Base-by-base conservation (phyloP, 1,140 invertebrate species). In the Neoseiulus cucumeris region DNA sequence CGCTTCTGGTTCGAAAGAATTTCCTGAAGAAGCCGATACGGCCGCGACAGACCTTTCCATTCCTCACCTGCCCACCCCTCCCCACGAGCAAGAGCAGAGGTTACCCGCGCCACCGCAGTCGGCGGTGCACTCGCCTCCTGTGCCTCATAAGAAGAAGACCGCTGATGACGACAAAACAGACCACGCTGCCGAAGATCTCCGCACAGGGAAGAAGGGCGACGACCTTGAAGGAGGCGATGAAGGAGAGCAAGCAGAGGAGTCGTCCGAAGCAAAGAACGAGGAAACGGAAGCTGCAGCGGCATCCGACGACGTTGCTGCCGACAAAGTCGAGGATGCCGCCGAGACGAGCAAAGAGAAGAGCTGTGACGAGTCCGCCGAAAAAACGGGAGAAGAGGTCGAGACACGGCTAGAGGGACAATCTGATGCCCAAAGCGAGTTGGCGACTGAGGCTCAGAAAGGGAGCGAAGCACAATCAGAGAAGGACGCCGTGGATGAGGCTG, bases 381-480 rank as follows among this genome's bases (percentile, higher is more conserved):
- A 59, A 59, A 59, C 9, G 4, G 51, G 25, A 14, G 51, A 59
- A 9, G 51, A 59, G 51, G 25, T 12, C 51, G 2, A 33, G 2
- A 14, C 25, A 33, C 51, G 51, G 4, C 51, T 12, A 59, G 14
- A 33, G 17, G 14, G 22, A 47, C 5, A 33, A 59, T 14, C 17
- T 2, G 22, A 59, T 20, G 51, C 4, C 33, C 14, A 59, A 17
- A 59, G 2, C 22, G 4, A 12, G 1, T 2, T 2, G 14, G 14
- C 47, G 7, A 33, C 51, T 7, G 51, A 5, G 29, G 41, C 64
- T 14, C 22, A 42, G 33, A 17, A 22, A 30, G 67, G 64, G 51
- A 71, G 68, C 66, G 69, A 66, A 55, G 68, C 66, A 66, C 66
- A 59, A 29, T 72, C 68, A 67, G 65, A 69, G 44, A 67, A 68